Base-by-base conservation (phyloP, 1,140 invertebrate species). In the Centruroides sculpturatus region DNA sequence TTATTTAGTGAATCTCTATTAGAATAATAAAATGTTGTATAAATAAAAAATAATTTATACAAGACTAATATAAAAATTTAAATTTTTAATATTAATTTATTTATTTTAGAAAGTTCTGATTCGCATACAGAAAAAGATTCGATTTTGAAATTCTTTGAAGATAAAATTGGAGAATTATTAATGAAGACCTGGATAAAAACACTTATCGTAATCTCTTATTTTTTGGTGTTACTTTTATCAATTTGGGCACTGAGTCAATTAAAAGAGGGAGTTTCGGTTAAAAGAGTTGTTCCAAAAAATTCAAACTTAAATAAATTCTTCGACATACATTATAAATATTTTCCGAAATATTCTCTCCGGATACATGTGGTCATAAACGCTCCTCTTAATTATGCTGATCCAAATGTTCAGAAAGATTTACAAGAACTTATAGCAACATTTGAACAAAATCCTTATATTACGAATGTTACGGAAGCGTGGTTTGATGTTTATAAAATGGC, bases 271-370 rank as follows among this genome's bases (percentile, higher is more conserved):
- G 75, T 95, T 8, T 87, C 92, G 67, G 76, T 89, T 61, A 79
- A 86, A 36, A 89, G 89, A 69, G 75, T 93, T 2, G 89, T 89
- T 3, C 83, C 85, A 71, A 83, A 84, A 41, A 88, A 92, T 73
- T 92, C 89, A 0, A 92, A 93, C 69, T 91, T 89, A 4, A 85
- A 91, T 12, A 81, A 82, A 61, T 92, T 91, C 71, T 92, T 92
- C 69, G 85, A 92, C 68, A 77, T 85, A 5, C 88, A 93, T 73
- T 89, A 92, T 69, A 79, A 81, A 61, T 92, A 89, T 72, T 93
- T 89, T 75, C 79, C 87, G 68, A 89, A 92, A 72, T 92, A 88
- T 73, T 89, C 89, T 0, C 92, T 92, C 69, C 81, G 85, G 67
- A 85, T 91, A 72, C 87, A 89, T 81, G 86, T 87, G 66, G 82